phyloP scores from a whole-genome alignment of 2,113 vertebrate genomes.

The Cavia porcellus region DNA sequence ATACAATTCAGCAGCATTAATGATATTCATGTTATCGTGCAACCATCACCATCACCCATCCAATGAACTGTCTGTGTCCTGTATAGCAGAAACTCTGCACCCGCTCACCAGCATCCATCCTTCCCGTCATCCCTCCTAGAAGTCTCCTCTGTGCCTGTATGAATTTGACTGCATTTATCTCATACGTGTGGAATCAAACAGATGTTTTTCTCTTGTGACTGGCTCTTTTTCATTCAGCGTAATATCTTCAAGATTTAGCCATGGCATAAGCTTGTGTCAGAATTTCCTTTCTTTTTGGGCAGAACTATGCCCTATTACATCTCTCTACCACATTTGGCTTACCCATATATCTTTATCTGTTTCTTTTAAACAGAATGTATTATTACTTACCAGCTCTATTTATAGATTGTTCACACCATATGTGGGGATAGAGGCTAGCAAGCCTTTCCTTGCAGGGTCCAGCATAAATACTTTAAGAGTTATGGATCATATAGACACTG shows the following conservation, averaged over 20 bases:
- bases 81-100: neutral
- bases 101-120: accelerated
- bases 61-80: neutral
- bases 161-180: accelerated
- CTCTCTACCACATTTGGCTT: neutral
- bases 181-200: accelerated
- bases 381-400: neutral
- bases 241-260: neutral
- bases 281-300: neutral
- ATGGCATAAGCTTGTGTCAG: too few species aligned
- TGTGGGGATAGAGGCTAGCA: neutral
- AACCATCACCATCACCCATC: accelerated
- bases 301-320: neutral
- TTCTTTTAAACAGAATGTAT: constrained; percentile 34
- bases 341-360: neutral
- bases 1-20: neutral
- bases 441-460: neutral
- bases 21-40: accelerated
- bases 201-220: neutral
- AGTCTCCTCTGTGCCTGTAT: accelerated
- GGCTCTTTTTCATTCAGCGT: neutral
- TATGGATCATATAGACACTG: too few species aligned
- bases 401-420: neutral
- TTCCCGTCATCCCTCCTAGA: accelerated
- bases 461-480: neutral